Percentiles rank a stretch among this genome's conserved stretches.
phyloP scores from a whole-genome alignment of 2,888 invertebrate genomes.

The Hydroisotoma schaefferi region DNA sequence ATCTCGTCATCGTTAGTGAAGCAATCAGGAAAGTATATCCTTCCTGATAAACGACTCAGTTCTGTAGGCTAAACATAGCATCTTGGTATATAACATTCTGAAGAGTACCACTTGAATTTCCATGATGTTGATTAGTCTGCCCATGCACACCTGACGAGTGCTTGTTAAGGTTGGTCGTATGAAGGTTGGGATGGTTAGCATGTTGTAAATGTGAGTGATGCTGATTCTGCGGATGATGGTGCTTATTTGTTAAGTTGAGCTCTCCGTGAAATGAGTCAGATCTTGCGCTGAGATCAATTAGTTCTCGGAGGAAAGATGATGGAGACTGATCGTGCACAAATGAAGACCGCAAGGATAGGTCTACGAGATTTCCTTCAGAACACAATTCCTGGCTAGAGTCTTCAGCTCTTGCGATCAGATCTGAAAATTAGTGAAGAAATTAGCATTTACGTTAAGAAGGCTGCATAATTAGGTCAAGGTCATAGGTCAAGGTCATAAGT shows the following conservation, averaged over 20 bases:
- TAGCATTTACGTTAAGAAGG: too few relatives aligned
- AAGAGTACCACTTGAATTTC: conserved; percentile 13
- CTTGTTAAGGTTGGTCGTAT: not conserved
- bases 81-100: conserved; percentile 43
- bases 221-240: conserved; percentile 16
- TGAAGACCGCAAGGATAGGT: conserved; percentile 40
- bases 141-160: conserved; percentile 7
- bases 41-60: conserved; percentile 21
- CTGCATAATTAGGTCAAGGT: too few relatives aligned
- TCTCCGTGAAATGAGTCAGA: conserved; percentile 45
- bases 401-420: conserved; percentile 41
- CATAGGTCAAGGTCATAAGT: too few relatives aligned
- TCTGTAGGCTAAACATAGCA: conserved; percentile 40
- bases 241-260: conserved; percentile 41
- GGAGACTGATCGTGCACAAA: conserved; percentile 45
- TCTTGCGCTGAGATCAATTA: conserved; percentile 43
- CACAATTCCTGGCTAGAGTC: conserved; percentile 39
- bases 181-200: conserved; percentile 8
- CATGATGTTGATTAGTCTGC: conserved; percentile 18
- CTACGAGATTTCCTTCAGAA: conserved; percentile 43
- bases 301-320: conserved; percentile 43
- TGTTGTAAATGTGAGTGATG: conserved; percentile 9
- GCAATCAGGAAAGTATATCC: not conserved
- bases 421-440: conserved; percentile 14
- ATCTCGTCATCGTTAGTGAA: not conserved